These are phyloP conservation scores for Harmothoe impar DNA, from an alignment of 2,888 invertebrate species.

Conservation along the genomic window DNA sequence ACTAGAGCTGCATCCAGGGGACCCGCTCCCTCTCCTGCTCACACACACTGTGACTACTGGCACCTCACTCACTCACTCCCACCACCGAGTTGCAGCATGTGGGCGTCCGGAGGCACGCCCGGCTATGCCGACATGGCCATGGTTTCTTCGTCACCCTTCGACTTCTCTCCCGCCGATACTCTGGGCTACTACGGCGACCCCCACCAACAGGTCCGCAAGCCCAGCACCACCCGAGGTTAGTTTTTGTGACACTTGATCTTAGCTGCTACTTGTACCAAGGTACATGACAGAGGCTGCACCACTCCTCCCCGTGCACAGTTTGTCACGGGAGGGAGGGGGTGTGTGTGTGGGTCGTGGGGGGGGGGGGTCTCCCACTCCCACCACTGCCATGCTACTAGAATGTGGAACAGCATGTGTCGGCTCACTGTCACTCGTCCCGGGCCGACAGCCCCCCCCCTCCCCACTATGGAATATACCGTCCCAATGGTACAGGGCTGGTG, in stretches of 20 bases:
- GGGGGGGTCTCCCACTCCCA: background rate
- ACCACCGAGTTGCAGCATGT: background rate
- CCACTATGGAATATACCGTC: background rate
- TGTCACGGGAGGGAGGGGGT: background rate
- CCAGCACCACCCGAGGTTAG: constrained; percentile 45
- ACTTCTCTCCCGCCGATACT: constrained; percentile 44
- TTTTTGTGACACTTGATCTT: constrained; percentile 20
- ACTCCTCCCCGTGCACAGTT: background rate
- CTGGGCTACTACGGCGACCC: background rate
- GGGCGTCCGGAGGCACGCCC: constrained; percentile 30
- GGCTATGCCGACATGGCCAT: constrained; percentile 59
- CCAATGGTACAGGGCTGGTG: no score
- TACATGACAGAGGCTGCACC: background rate
- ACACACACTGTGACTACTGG: background rate
- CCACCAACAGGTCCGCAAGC: constrained; percentile 36
- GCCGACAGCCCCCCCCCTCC: background rate
- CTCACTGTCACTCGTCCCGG: constrained; percentile 6
- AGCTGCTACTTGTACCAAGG: background rate
- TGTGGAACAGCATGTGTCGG: background rate
- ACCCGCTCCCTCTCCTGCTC: constrained; percentile 34
- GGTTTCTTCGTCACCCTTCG: constrained; percentile 48
- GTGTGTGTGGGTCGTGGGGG: background rate
- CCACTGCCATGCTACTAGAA: background rate
- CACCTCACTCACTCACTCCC: background rate
- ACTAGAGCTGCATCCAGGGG: background rate